Evolutionary conservation across 1,140 invertebrate species (phyloP), one percentile per base, ranked within the genome.

Genomic region (Asbolus verrucosus): DNA sequence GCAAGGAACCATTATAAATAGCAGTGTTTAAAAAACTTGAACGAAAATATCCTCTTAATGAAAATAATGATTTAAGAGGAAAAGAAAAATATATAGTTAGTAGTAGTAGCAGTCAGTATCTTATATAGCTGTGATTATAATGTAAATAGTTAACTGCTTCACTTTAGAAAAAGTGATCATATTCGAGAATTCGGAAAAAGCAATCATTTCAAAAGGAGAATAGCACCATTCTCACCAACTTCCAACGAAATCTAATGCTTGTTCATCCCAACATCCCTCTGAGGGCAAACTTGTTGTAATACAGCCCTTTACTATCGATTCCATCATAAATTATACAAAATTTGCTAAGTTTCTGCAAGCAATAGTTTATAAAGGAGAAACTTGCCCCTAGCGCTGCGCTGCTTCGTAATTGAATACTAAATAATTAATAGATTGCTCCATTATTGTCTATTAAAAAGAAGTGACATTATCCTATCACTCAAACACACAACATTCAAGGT

Each of bases 311-410:
- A 21, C 16, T 46, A 54, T 54, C 46, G 46, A 54, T 54, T 54
- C 46, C n/a, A 18, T 54, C 9, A 54, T 13, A 54, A 54, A 54
- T 54, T 54, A 54, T 54, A 21, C 46, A 54, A 24, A 54, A 27
- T 54, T 54, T 54, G 46, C 19, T 11, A 1, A 54, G 21, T 27
- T 54, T 27, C 19, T 36, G 4, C 19, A 46, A 46, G 16, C 46
- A 54, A 27, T 8, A 8, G 3, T 27, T 3, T 27, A 27, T 15
- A 46, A 9, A 46, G 5, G 19, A 46, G 13, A 46, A 46, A 21
- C 16, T 46, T 46, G 18, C 15, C 19, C n/a, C 16, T 6, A 46
- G n/a, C n/a, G n/a, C n/a, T n/a, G n/a, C 41, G 19, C 19, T 14
- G 6, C 14, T 46, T 16, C 6, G 2, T 54, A 30, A 54, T 27